Evolutionary conservation across 2,797 vertebrate genomes (phyloP).

Genomic region (Apogon talboti): DNA sequence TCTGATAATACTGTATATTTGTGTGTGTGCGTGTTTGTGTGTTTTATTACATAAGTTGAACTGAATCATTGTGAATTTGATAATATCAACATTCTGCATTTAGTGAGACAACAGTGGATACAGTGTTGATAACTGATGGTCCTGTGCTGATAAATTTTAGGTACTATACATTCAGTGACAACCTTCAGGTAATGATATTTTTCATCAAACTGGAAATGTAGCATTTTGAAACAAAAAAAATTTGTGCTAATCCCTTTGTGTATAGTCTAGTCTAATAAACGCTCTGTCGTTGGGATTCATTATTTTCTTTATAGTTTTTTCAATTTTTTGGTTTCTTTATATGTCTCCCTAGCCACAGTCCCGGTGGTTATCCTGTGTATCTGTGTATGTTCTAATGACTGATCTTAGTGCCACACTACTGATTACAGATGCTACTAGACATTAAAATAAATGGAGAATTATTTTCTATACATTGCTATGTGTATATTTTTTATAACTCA

Average conservation of each 20-base stretch:
- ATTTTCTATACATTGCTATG: slow-evolving; percentile 47
- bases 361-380: slow-evolving; percentile 26
- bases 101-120: neutral
- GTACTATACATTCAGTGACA: slow-evolving; percentile 7
- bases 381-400: slow-evolving; percentile 35
- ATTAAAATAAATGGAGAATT: slow-evolving; percentile 65
- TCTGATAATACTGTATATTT: too few species aligned
- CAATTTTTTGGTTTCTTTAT: slow-evolving; percentile 3
- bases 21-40: neutral
- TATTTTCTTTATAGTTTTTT: neutral
- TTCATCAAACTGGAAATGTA: slow-evolving; percentile 41
- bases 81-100: neutral
- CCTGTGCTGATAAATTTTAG: slow-evolving; percentile 7
- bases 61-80: neutral
- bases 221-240: slow-evolving; percentile 10
- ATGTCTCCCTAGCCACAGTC: neutral
- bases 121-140: slow-evolving; percentile 35
- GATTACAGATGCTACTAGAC: slow-evolving; percentile 42
- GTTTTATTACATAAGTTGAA: neutral
- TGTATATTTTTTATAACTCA: neutral
- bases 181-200: slow-evolving; percentile 37
- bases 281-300: neutral
- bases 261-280: slow-evolving; percentile 9
- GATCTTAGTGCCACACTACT: slow-evolving; percentile 44
- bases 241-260: slow-evolving; percentile 9